A percentile compares a stretch with the other conserved stretches of the same genome.
phyloP scores from a whole-genome alignment of 2,888 invertebrate species.

The Philhelius pedissequus region DNA sequence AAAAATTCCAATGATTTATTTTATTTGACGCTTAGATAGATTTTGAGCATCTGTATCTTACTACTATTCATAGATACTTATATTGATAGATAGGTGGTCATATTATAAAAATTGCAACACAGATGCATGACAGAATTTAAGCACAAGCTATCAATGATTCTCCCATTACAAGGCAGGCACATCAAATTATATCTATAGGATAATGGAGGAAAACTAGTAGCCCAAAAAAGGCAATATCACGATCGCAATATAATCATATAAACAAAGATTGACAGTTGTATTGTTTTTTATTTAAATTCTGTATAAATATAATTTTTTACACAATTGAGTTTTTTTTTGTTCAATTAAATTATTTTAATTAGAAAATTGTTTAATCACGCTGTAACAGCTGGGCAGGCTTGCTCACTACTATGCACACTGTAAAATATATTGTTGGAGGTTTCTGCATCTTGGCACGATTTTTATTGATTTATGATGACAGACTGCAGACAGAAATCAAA shows the following conservation, averaged over 20 bases:
- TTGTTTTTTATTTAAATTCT: conserved; percentile 58
- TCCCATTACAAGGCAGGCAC: neutral
- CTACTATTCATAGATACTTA: no score
- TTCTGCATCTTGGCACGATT: conserved; percentile 39
- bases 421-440: conserved; percentile 17
- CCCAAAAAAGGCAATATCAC: conserved; percentile 65
- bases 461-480: conserved; percentile 56
- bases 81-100: conserved; percentile 21
- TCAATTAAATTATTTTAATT: conserved; percentile 64
- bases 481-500: conserved; percentile 38
- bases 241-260: conserved; percentile 25
- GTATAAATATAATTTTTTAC: neutral
- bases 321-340: neutral
- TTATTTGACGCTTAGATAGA: conserved; percentile 24
- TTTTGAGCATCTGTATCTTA: neutral
- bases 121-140: conserved; percentile 12
- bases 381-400: neutral
- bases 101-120: conserved; percentile 48
- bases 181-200: no score
- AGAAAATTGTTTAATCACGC: conserved; percentile 50
- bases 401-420: neutral
- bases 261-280: conserved; percentile 54
- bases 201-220: conserved; percentile 49
- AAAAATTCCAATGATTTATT: conserved; percentile 63
- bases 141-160: neutral